Evolutionary conservation across 1,140 invertebrate species (phyloP), one percentile per base, ranked within the genome.

Genomic region (Potamilus streckersoni): DNA sequence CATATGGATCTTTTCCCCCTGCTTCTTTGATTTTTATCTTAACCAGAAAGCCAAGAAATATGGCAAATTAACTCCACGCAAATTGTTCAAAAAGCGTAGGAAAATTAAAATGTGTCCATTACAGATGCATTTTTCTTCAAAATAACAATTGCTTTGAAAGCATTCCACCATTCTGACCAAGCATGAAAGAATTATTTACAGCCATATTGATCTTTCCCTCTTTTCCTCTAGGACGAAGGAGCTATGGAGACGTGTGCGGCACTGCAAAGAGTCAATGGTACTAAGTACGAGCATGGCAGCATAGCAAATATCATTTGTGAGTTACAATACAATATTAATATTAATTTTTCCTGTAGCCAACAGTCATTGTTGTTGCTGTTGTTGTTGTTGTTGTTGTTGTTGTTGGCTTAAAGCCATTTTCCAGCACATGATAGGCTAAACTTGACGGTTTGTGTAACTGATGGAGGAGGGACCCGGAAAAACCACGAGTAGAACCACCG

Each of bases 261-360:
- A 38, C 59, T 84, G 14, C 20, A 77, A 23, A 66, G 60, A 13
- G 78, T 82, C 15, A 69, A 82, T 78, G 83, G 83, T 17, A 83
- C 82, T 15, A 80, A 82, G 58, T 84, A 83, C 62, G 20, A 82
- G 4, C 73, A 82, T 72, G 83, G 83, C 19, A 76, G 66, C 20
- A 81, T 84, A 65, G 81, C 79, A 11, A 80, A 81, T 59, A 79
- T 78, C 17, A 83, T 83, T 49, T 83, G 80, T 84, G 74, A 81
- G 82, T 79, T 64, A 31, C 56, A 27, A 31, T 31, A 31, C 27
- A 31, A 31, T 12, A 15, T 16, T 64, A 20, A 27, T 20, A 64
- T 64, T 64, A 4, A 27, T 12, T 64, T 68, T 8, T 6, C 38
- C 6, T 49, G 38, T 49, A 49, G 38, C 38, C 6, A 49, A 8